Evolutionary conservation across 2,888 invertebrate genomes (phyloP).

Genomic region (Monoplex corrugatus): DNA sequence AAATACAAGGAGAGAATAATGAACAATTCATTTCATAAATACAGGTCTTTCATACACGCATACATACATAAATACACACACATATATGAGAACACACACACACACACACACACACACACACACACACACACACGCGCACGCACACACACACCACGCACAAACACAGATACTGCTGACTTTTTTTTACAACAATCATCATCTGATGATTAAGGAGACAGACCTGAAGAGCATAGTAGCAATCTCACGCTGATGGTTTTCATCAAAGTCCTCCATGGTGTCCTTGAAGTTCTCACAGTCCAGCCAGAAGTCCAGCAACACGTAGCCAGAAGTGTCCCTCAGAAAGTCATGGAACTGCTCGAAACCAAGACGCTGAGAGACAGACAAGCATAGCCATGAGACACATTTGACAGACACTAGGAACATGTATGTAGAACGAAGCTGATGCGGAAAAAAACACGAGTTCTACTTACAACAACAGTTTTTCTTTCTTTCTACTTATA

Average conservation of each 20-base stretch:
- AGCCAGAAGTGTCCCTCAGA: conserved; percentile 76
- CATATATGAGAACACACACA: no score
- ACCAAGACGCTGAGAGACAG: conserved; percentile 69
- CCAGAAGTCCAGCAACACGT: conserved; percentile 80
- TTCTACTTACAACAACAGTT: no score
- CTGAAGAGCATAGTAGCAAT: conserved; percentile 78
- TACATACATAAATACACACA: no score
- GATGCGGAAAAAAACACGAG: no score
- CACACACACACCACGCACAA: neutral
- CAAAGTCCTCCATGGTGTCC: conserved; percentile 79
- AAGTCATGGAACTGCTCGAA: conserved; percentile 78
- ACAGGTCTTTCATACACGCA: no score
- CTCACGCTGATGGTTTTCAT: conserved; percentile 74
- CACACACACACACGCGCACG: neutral
- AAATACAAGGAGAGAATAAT: no score
- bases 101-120: neutral
- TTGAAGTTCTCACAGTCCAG: conserved; percentile 81
- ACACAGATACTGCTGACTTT: no score
- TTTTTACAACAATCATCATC: no score
- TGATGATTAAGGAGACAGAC: conserved; percentile 68
- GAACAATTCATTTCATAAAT: no score
- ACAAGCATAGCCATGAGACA: neutral
- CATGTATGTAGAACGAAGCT: no score
- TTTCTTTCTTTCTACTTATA: no score
- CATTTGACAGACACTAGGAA: no score